Evolutionary conservation across 2,888 invertebrate species (phyloP).

Genomic region (Catocala fraxini): DNA sequence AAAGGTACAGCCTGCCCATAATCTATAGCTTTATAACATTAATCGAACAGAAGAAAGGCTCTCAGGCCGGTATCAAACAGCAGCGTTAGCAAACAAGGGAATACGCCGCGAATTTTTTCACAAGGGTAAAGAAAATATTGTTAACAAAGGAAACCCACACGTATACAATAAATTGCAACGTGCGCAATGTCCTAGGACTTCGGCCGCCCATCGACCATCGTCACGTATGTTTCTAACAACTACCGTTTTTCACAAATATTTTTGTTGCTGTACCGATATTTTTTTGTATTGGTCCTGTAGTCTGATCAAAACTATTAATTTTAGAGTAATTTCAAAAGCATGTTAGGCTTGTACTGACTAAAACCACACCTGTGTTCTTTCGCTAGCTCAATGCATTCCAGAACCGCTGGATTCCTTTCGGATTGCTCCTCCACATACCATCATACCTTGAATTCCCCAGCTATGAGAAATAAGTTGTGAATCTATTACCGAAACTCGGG

Average conservation of each 20-base stretch:
- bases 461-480: too few relatives aligned
- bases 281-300: too few relatives aligned
- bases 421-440: too few relatives aligned
- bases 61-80: conserved; percentile 3
- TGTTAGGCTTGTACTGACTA: too few relatives aligned
- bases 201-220: conserved; percentile 1
- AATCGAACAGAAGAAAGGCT: neutral
- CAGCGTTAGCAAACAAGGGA: conserved; percentile 8
- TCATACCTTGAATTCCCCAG: too few relatives aligned
- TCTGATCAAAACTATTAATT: too few relatives aligned
- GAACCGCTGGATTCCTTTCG: too few relatives aligned
- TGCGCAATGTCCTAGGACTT: conserved; percentile 17
- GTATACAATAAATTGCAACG: conserved; percentile 27
- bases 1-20: neutral
- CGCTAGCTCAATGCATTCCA: too few relatives aligned
- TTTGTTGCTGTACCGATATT: too few relatives aligned
- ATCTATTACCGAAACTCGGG: too few relatives aligned
- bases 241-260: conserved; percentile 3
- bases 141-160: conserved; percentile 15
- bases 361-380: too few relatives aligned
- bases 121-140: conserved; percentile 18
- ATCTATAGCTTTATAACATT: neutral
- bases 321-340: too few relatives aligned
- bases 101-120: conserved; percentile 11
- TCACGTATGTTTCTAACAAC: conserved; percentile 21